Evolutionary conservation across 2,797 vertebrate species (phyloP).

Genomic region (Cygnus olor): DNA sequence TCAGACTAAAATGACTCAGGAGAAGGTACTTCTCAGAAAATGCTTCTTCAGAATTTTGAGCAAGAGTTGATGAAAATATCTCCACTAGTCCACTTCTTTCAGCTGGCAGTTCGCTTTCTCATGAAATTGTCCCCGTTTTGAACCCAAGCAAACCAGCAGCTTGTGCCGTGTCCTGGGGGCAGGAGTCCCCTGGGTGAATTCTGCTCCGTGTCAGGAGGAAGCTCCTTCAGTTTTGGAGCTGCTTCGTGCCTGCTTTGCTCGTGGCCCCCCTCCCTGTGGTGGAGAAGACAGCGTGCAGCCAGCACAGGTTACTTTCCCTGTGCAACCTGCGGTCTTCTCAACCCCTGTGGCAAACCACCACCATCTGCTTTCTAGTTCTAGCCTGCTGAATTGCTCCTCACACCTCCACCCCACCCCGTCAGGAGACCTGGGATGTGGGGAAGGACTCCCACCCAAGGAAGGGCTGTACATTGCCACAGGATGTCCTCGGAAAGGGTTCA

Average conservation of each 20-base stretch:
- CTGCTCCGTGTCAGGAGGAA: neutral
- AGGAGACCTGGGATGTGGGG: neutral
- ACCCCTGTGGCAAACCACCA: neutral
- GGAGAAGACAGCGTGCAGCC: neutral
- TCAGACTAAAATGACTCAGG: neutral
- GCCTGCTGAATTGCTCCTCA: neutral
- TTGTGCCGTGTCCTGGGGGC: neutral
- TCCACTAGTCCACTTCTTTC: neutral
- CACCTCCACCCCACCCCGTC: neutral
- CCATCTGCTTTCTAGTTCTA: neutral
- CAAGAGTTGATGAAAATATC: neutral
- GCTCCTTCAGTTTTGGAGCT: neutral
- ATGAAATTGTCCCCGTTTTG: neutral
- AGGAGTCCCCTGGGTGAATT: neutral
- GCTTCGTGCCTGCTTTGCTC: neutral
- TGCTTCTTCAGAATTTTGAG: neutral
- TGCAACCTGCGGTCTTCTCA: neutral
- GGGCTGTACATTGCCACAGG: neutral
- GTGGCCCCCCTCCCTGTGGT: accelerated
- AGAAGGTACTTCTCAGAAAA: neutral
- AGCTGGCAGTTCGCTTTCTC: neutral
- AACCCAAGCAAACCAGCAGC: neutral
- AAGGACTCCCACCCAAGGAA: neutral
- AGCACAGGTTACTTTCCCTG: neutral
- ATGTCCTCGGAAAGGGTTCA: constrained; percentile 3